These are phyloP conservation scores for Yponomeuta cagnagella DNA, from an alignment of 2,888 invertebrate species.

Conservation along the genomic window DNA sequence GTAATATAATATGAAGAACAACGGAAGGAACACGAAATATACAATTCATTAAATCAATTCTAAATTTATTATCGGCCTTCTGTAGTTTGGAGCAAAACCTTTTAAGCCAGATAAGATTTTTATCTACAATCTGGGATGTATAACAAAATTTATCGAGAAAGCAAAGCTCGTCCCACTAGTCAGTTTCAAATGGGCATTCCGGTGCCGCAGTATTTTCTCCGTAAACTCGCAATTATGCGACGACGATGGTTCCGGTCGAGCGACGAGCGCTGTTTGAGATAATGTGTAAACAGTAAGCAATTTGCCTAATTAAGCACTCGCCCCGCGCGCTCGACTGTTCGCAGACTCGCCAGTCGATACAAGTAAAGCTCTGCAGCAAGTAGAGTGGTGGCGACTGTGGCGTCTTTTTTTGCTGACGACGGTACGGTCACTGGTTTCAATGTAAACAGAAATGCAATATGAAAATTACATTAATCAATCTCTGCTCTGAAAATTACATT, in stretches of 20 bases:
- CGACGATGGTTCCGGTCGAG: slow-evolving; percentile 2
- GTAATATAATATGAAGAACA: no score
- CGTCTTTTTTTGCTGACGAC: background rate
- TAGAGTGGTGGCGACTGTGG: background rate
- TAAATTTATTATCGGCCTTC: no score
- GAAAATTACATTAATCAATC: no score
- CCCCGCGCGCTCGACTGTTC: slow-evolving; percentile 14
- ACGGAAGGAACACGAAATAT: no score
- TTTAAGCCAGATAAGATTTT: no score
- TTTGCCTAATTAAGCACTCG: slow-evolving; percentile 64
- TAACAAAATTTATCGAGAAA: background rate
- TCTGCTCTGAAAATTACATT: no score
- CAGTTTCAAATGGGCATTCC: background rate
- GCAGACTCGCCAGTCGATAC: background rate
- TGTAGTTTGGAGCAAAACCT: no score
- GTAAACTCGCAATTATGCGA: slow-evolving; percentile 10
- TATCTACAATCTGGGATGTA: no score
- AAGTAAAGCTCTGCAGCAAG: background rate
- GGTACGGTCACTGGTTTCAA: no score
- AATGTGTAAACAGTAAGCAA: slow-evolving; percentile 50
- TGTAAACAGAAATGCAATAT: no score
- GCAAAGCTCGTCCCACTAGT: background rate
- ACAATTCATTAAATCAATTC: no score
- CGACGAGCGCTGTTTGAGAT: slow-evolving; percentile 25
- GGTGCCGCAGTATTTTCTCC: background rate